Evolutionary conservation across 2,113 vertebrate genomes (phyloP), one percentile per base, ranked within the genome.

Genomic region (Steatornis caripensis): DNA sequence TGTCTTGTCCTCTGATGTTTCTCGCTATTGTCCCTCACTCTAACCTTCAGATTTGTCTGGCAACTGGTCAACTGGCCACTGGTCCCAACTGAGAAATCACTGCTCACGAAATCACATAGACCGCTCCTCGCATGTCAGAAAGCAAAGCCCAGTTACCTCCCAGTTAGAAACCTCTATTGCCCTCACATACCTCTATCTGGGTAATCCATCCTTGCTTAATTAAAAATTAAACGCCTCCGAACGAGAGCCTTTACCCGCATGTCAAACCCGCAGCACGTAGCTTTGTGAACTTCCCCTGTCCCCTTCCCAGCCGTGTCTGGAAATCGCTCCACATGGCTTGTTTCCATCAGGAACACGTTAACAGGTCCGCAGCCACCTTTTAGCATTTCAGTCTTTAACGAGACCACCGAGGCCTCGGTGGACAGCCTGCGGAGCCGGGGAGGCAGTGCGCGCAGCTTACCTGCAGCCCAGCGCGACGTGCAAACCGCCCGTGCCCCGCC

Each of bases 51-150:
- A 48, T 57, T 64, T 87, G 46, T 27, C 57, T 74, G 30, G 85
- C 94, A 92, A 91, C 84, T 21, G 75, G 85, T 77, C 87, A 34
- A 16, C 94, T 72, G 89, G 94, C 92, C 95, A 65, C 84, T 57
- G 81, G 89, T 83, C 89, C 92, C 91, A 69, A 8, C 81, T 78
- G 85, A 92, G 88, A 68, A 66, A 90, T 71, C 93, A 30, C 78
- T 90, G 92, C 92, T 70, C 16, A 15, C 9, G 1, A 37, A n/a
- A 45, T 26, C 48, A 13, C 32, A 20, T 10, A 21, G 58, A 6
- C 43, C 55, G 2, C 3, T 36, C 58, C 34, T 15, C 48, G 26
- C 79, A 37, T 1, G 26, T 14, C 76, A 45, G 48, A 70, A 48
- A 27, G 1, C 17, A 71, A 23, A 13, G 48, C 66, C 66, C 89